Base-by-base conservation (phyloP, 2,888 invertebrate species). In the Oscheius onirici region DNA sequence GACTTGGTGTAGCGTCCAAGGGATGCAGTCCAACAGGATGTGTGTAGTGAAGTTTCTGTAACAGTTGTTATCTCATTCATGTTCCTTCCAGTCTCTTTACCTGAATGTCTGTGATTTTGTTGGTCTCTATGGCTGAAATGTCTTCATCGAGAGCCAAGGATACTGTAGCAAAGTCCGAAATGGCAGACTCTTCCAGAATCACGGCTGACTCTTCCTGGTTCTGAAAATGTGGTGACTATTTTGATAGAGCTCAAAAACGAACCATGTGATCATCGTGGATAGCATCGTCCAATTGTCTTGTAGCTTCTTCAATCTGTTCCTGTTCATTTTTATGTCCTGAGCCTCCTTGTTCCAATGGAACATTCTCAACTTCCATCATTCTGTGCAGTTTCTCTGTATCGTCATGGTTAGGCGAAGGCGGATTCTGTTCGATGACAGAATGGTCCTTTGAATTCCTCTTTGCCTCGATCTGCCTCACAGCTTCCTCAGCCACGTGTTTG, bases 141-240 rank as follows among this genome's bases (percentile, higher is more conserved):
- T 63, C 63, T 11, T 63, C 63, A 24, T 63, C 63, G 11, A 46
- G n/a, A 1, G 63, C 63, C 28, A 63, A 20, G n/a, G 63, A 63
- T 11, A 63, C 63, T 13, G 63, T 63, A n/a, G 63, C 63, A n/a
- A 49, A 63, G 20, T 63, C 63, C 41, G n/a, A n/a, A n/a, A 63
- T 46, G 13, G 63, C 26, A 10, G 49, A 46, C 49, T 63, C 63
- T 63, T 63, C 49, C 26, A 63, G 17, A 46, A 63, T 28, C 13
- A 63, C 63, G 15, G 46, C 28, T 28, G 63, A 28, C 26, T 63
- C 63, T 26, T 63, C 63, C 11, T 63, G 46, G 1, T 24, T 11
- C 63, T 63, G 28, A 28, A 63, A 41, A 43, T 20, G 15, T 15
- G 24, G n/a, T 5, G 34, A 34, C n/a, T 34, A 10, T 44, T 41